Conservation (phyloP, 2,888 invertebrate genomes). For the Steinernema scapterisci region DNA sequence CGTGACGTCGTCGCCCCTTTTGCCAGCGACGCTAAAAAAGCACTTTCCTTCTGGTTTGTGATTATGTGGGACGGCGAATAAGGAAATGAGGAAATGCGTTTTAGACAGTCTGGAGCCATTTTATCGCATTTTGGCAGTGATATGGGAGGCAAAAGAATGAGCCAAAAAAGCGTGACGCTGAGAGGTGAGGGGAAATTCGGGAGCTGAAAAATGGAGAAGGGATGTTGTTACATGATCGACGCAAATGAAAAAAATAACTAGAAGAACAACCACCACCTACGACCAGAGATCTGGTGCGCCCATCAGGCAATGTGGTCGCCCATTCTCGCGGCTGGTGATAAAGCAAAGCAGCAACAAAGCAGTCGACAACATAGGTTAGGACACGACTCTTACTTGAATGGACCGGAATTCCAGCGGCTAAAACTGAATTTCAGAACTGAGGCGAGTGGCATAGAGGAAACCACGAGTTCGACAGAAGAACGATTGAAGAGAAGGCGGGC, state of each 20-base stretch:
- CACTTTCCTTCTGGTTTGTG: slow-evolving; percentile 1
- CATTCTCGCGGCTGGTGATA: neutral
- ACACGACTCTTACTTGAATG: too few relatives aligned
- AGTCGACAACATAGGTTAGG: too few relatives aligned
- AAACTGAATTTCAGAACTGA: too few relatives aligned
- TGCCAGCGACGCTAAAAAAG: neutral
- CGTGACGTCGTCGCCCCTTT: neutral
- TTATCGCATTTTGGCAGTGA: too few relatives aligned
- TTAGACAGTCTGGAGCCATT: neutral
- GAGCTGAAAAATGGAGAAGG: neutral
- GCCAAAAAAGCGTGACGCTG: too few relatives aligned
- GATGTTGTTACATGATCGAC: neutral
- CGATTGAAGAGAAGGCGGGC: too few relatives aligned
- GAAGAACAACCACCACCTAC: neutral
- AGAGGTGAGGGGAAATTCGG: too few relatives aligned
- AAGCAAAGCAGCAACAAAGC: neutral
- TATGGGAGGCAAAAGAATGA: too few relatives aligned
- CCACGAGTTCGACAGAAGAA: too few relatives aligned
- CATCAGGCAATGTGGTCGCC: neutral
- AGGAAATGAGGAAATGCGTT: slow-evolving; percentile 19
- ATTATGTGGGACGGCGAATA: slow-evolving; percentile 3
- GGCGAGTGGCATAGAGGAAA: too few relatives aligned
- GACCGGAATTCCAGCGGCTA: too few relatives aligned
- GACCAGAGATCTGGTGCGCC: neutral
- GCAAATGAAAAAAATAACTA: neutral